Evolutionary conservation across 1,140 invertebrate species (phyloP).

Genomic region (Thrips palmi): DNA sequence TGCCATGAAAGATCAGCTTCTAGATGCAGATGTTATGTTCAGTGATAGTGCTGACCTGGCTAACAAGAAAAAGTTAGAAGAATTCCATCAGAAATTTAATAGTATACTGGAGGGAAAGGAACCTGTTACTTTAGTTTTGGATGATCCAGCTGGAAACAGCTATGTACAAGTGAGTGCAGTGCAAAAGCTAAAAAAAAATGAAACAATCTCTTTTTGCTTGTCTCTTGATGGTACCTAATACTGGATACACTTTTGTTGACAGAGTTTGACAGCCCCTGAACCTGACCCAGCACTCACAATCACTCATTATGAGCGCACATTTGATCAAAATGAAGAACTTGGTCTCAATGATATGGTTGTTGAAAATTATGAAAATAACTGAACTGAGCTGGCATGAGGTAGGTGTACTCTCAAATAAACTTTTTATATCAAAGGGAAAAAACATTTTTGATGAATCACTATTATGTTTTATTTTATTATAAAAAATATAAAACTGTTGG

Average conservation of each 20-base stretch:
- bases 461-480: no score
- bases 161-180: slow-evolving; percentile 58
- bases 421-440: no score
- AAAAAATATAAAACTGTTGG: no score
- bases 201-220: neutral
- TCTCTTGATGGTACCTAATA: neutral
- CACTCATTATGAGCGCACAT: slow-evolving; percentile 61
- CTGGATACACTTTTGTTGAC: slow-evolving; percentile 19
- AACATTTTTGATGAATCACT: no score
- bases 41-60: slow-evolving; percentile 43
- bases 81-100: slow-evolving; percentile 50
- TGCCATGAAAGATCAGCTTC: slow-evolving; percentile 48
- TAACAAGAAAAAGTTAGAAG: slow-evolving; percentile 31
- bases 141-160: slow-evolving; percentile 95
- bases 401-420: neutral
- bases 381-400: neutral
- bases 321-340: slow-evolving; percentile 88
- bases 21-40: slow-evolving; percentile 42
- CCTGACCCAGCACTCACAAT: slow-evolving; percentile 54
- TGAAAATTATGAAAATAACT: slow-evolving; percentile 53
- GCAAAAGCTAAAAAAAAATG: neutral
- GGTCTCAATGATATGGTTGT: slow-evolving; percentile 96
- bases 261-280: slow-evolving; percentile 56
- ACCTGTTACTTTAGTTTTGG: slow-evolving; percentile 60
- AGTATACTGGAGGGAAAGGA: slow-evolving; percentile 43